A percentile compares a stretch with the other conserved stretches of the same genome.
These are phyloP conservation scores for Euwallacea similis DNA, from an alignment of 1,140 invertebrate genomes.

Conservation along the genomic window DNA sequence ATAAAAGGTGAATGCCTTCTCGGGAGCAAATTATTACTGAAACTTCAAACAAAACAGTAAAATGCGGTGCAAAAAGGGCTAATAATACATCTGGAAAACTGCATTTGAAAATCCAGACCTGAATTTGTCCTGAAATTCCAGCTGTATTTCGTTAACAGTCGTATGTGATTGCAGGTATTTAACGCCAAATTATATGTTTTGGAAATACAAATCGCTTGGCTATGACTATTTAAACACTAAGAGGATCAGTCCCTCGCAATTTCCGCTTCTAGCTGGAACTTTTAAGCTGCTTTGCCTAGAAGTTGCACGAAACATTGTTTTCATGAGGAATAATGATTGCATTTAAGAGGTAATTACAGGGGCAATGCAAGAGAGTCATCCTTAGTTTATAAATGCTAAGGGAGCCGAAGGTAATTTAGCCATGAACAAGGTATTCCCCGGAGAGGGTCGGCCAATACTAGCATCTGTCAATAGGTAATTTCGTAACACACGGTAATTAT, in stretches of 20 bases:
- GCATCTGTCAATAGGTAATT: constrained; percentile 36
- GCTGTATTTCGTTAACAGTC: no score
- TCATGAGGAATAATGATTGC: neutral
- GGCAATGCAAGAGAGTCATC: constrained; percentile 3
- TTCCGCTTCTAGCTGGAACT: neutral
- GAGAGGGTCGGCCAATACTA: constrained; percentile 20
- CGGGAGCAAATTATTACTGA: no score
- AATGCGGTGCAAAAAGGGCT: no score
- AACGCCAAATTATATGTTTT: no score
- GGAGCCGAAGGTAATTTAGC: constrained; percentile 22
- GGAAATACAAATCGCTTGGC: no score
- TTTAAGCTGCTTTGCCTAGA: neutral
- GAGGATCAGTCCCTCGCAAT: neutral
- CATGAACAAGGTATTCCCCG: constrained; percentile 9
- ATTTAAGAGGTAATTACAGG: neutral
- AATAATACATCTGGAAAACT: no score
- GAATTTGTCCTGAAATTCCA: no score
- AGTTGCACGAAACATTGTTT: constrained; percentile 2
- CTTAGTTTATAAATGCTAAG: constrained; percentile 16
- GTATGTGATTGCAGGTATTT: no score
- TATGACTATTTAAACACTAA: no score
- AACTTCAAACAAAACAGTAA: no score
- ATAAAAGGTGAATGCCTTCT: no score
- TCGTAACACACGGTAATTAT: constrained; percentile 29
- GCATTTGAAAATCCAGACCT: no score